phyloP scores from a whole-genome alignment of 2,113 vertebrate species.

The Mohoua ochrocephala region DNA sequence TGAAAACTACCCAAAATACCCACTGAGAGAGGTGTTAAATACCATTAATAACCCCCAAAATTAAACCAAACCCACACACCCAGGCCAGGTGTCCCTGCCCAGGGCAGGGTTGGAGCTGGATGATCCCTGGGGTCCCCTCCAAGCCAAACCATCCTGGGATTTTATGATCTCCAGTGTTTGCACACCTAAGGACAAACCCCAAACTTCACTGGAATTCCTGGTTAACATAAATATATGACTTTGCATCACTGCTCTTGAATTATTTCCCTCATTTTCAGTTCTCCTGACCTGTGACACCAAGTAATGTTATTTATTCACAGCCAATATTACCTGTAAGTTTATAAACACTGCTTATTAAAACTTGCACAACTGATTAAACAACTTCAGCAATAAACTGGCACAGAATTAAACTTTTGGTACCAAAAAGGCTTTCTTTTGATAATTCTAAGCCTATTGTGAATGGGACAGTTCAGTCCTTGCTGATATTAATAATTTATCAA shows the following conservation, averaged over 20 bases:
- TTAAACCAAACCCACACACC: accelerated
- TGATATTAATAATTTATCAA: neutral
- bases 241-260: neutral
- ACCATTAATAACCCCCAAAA: neutral
- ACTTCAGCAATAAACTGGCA: neutral
- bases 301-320: neutral
- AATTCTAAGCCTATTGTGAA: neutral
- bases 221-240: neutral
- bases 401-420: neutral
- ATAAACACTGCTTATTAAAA: neutral
- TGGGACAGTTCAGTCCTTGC: neutral
- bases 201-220: neutral
- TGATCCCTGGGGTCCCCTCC: neutral
- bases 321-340: neutral
- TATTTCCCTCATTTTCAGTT: neutral
- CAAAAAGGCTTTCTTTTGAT: neutral
- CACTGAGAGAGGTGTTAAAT: neutral
- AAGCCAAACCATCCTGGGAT: neutral
- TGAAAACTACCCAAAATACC: neutral
- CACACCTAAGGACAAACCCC: neutral
- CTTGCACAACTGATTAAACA: neutral
- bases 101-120: neutral
- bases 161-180: neutral
- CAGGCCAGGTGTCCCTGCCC: neutral
- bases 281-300: neutral